Conservation (phyloP, 1,140 invertebrate species). For the Scylla paramamosain region DNA sequence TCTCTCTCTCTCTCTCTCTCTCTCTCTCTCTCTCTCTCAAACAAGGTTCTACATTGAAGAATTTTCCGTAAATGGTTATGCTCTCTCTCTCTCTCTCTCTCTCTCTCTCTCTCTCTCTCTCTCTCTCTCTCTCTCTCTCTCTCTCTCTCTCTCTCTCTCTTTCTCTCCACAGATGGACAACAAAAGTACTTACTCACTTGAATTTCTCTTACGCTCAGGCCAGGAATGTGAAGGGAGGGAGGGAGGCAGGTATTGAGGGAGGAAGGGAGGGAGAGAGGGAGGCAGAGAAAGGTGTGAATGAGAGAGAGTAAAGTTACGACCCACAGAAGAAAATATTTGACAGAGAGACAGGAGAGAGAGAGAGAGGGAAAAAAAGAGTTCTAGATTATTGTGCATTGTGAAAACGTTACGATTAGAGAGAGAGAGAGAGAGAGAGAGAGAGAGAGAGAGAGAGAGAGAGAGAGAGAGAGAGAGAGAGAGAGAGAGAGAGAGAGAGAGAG, state of each 20-base stretch:
- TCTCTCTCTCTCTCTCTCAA: too few relatives aligned
- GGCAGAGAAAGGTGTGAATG: constrained; percentile 7
- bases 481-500: constrained; percentile 20
- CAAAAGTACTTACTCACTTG: constrained; percentile 14
- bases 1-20: too few relatives aligned
- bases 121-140: too few relatives aligned
- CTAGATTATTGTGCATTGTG: not conserved
- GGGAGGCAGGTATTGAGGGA: too few relatives aligned
- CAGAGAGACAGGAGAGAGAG: not conserved
- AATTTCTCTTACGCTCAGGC: constrained; percentile 8
- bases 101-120: too few relatives aligned
- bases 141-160: constrained; percentile 1
- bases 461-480: constrained; percentile 20
- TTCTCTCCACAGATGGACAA: not conserved
- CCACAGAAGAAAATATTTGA: constrained; percentile 2
- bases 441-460: constrained; percentile 16
- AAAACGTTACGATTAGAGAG: not conserved
- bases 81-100: too few relatives aligned
- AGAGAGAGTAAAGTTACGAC: not conserved
- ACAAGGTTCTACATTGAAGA: too few relatives aligned
- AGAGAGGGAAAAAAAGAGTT: not conserved
- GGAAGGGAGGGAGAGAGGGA: not conserved
- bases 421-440: not conserved
- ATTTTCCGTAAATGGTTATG: too few relatives aligned
- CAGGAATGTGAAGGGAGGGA: constrained; percentile 1